Percentiles rank a stretch among this genome's conserved stretches.
phyloP scores from a whole-genome alignment of 2,888 invertebrate genomes.

The Oscheius sp. region DNA sequence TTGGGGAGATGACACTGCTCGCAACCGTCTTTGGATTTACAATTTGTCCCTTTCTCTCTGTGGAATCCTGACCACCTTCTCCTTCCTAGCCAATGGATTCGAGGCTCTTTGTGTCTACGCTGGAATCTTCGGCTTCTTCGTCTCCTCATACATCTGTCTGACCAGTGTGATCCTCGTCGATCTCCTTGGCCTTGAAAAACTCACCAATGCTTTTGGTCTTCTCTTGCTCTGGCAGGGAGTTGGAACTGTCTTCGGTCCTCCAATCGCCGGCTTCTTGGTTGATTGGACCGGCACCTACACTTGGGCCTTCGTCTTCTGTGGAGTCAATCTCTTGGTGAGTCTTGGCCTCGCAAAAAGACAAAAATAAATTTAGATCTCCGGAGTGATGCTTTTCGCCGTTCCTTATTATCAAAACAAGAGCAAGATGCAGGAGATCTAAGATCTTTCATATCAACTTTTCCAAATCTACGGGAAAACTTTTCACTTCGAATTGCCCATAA shows the following conservation, averaged over 20 bases:
- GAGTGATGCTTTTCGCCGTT: conserved; percentile 64
- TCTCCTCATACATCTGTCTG: conserved; percentile 83
- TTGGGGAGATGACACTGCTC: conserved; percentile 78
- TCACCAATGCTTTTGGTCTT: conserved; percentile 96
- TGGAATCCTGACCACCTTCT: conserved; percentile 86
- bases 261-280: conserved; percentile 83
- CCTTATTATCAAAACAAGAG: conserved; percentile 53
- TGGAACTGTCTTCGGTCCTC: conserved; percentile 85
- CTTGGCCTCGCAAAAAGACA: background rate
- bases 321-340: conserved; percentile 72
- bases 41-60: conserved; percentile 86
- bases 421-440: background rate
- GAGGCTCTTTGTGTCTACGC: conserved; percentile 82
- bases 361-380: conserved; percentile 42
- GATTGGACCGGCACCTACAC: conserved; percentile 82
- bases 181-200: conserved; percentile 88
- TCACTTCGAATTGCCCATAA: background rate
- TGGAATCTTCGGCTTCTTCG: conserved; percentile 74
- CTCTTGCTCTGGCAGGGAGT: conserved; percentile 89
- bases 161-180: conserved; percentile 98
- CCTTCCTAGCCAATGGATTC: conserved; percentile 81
- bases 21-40: conserved; percentile 89
- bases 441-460: background rate
- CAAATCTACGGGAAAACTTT: conserved; percentile 1
- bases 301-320: conserved; percentile 88